These are phyloP conservation scores for Ferdinandea cuprea DNA, from an alignment of 2,888 invertebrate genomes.

Conservation along the genomic window DNA sequence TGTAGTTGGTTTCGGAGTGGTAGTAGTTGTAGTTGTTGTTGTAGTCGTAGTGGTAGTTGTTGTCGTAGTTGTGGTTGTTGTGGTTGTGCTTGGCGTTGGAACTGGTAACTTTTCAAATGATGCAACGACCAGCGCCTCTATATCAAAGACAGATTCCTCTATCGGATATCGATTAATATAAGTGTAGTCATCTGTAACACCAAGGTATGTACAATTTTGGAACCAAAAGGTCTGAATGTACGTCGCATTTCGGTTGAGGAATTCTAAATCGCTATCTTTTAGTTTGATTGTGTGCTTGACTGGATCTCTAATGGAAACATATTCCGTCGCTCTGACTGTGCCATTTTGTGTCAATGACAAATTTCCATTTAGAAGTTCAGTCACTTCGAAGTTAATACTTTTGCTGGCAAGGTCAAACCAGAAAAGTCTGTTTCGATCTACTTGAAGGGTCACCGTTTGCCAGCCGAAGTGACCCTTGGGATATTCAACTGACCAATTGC, in stretches of 20 bases:
- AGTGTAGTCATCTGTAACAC: slow-evolving; percentile 85
- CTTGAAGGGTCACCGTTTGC: slow-evolving; percentile 85
- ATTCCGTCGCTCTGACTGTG: slow-evolving; percentile 84
- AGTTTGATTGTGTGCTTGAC: slow-evolving; percentile 86
- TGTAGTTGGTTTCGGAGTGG: slow-evolving; percentile 83
- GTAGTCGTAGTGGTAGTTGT: slow-evolving; percentile 84
- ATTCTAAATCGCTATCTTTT: slow-evolving; percentile 86
- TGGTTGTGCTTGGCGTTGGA: slow-evolving; percentile 80
- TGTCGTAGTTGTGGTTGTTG: slow-evolving; percentile 84
- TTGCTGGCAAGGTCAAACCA: slow-evolving; percentile 82
- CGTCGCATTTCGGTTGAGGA: slow-evolving; percentile 85
- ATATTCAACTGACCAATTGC: slow-evolving; percentile 87
- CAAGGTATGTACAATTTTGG: slow-evolving; percentile 89
- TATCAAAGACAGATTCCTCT: slow-evolving; percentile 85
- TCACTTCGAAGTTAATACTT: slow-evolving; percentile 83
- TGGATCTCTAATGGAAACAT: slow-evolving; percentile 86
- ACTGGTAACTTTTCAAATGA: slow-evolving; percentile 86
- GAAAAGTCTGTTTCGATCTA: slow-evolving; percentile 79
- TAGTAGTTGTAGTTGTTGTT: slow-evolving; percentile 82
- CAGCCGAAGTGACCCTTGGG: slow-evolving; percentile 85
- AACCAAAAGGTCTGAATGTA: slow-evolving; percentile 90
- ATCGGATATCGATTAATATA: slow-evolving; percentile 87
- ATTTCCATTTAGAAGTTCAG: slow-evolving; percentile 88
- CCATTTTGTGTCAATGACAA: slow-evolving; percentile 87
- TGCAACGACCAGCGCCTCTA: slow-evolving; percentile 89